These are phyloP conservation scores for Rhynchophorus ferrugineus DNA, from an alignment of 1,140 invertebrate species.

Conservation along the genomic window DNA sequence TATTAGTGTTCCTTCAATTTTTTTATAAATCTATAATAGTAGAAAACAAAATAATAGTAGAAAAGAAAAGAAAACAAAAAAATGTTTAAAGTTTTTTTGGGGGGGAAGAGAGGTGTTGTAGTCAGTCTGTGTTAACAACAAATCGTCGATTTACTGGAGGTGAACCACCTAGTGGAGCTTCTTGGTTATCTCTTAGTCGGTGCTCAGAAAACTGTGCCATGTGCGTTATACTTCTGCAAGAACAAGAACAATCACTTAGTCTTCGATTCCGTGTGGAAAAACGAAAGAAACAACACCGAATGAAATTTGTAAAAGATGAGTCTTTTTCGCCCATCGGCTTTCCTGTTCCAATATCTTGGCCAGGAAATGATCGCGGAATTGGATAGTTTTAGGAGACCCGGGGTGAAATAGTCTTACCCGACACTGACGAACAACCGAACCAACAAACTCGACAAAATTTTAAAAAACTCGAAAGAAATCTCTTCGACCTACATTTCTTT, in stretches of 20 bases:
- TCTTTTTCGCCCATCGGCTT: constrained; percentile 67
- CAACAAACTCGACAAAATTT: background rate
- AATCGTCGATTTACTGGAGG: background rate
- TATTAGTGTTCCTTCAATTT: background rate
- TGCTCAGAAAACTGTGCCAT: constrained; percentile 37
- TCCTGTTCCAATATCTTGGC: constrained; percentile 66
- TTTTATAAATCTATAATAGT: background rate
- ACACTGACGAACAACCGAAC: constrained; percentile 20
- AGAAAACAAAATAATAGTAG: too few relatives aligned
- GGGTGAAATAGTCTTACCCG: constrained; percentile 33
- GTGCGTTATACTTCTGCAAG: constrained; percentile 38
- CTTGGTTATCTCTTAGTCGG: constrained; percentile 34
- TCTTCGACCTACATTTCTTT: too few relatives aligned
- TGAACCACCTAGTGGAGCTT: constrained; percentile 26
- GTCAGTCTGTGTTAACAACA: constrained; percentile 21
- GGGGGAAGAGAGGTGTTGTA: constrained; percentile 28
- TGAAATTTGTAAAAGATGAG: constrained; percentile 41
- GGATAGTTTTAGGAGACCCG: constrained; percentile 27
- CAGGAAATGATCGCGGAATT: constrained; percentile 44
- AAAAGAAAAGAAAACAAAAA: constrained; percentile 11
- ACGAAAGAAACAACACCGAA: background rate
- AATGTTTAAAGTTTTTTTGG: constrained; percentile 10
- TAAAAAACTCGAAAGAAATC: constrained; percentile 2
- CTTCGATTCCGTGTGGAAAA: constrained; percentile 23
- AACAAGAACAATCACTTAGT: constrained; percentile 2